phyloP scores from a whole-genome alignment of 2,113 vertebrate genomes.

The Crocuta crocuta region DNA sequence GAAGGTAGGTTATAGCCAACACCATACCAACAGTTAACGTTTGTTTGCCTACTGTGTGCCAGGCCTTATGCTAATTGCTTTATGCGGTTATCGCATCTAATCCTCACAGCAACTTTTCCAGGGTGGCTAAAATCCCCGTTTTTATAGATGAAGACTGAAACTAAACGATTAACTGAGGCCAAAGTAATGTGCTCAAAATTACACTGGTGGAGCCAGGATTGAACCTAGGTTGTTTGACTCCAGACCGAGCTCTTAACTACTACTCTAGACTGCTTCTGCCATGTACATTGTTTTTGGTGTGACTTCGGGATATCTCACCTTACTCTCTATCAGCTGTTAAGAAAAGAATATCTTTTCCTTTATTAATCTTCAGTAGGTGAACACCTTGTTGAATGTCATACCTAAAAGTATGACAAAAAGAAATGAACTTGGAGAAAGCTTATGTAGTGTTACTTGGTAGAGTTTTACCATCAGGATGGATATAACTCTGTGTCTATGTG shows the following conservation, averaged over 20 bases:
- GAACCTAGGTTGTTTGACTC: background rate
- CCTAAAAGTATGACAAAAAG: background rate
- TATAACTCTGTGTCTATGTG: background rate
- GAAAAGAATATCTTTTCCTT: background rate
- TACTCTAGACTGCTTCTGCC: background rate
- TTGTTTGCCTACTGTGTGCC: background rate
- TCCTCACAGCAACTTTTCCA: background rate
- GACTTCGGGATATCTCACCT: background rate
- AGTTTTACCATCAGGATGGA: background rate
- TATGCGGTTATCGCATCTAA: background rate
- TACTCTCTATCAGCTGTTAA: background rate
- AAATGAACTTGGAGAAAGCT: background rate
- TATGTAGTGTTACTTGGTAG: background rate
- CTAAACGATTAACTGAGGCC: background rate
- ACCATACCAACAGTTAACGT: background rate
- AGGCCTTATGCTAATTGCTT: background rate
- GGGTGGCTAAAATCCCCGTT: background rate
- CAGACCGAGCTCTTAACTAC: background rate
- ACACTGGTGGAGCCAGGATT: background rate
- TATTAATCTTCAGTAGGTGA: background rate
- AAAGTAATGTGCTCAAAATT: background rate
- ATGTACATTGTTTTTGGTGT: background rate
- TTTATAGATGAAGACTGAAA: constrained; percentile 42
- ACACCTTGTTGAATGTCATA: constrained; percentile 15
- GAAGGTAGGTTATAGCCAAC: background rate